Base-by-base conservation (phyloP, 2,113 vertebrate genomes). In the Ailuropoda melanoleuca region DNA sequence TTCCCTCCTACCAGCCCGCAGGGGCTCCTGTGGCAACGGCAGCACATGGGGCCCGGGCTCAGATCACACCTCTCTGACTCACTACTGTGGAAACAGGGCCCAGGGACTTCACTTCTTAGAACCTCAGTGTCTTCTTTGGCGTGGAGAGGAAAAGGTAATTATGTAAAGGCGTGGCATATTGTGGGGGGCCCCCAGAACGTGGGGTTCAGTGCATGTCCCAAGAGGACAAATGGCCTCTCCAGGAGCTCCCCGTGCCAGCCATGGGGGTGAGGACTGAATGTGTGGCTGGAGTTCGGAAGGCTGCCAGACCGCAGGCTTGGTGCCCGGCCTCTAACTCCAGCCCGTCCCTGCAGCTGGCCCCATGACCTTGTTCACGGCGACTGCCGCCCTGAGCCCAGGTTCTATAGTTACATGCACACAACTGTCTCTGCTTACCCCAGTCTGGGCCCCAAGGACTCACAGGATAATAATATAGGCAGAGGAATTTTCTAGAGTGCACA, bases 291-390 rank as follows among this genome's bases (percentile, higher is more conserved):
- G 24, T 6, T 37, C 56, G 29, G 8, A 34, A 37, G 60, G 34
- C n/a, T 48, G 0, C 46, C 8, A 13, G 23, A 55, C 53, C 6
- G 0, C 0, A 0, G 3, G 53, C 18, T 1, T 5, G n/a, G 64
- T 0, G 1, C 26, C 55, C 15, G 13, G 78, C 31, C 13, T 84
- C 77, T 31, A 4, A 1, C 17, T 53, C 24, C n/a, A 3, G 34
- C 55, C 64, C 0, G 0, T 31, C 39, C 39, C 34, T 1, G 34
- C 72, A 29, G 34, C 70, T 0, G 2, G 19, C 77, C 19, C 0
- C 10, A 0, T 0, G 58, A 17, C 78, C 58, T 68, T 17, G 31
- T 19, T 18, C 37, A 5, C 7, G 3, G 46, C 26, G 1, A 0
- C 78, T 9, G 56, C 78, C 8, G 0, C 60, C 29, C 19, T 7